Evolutionary conservation across 1,140 invertebrate species (phyloP), one percentile per base, ranked within the genome.

Genomic region (Leptopilina boulardi): DNA sequence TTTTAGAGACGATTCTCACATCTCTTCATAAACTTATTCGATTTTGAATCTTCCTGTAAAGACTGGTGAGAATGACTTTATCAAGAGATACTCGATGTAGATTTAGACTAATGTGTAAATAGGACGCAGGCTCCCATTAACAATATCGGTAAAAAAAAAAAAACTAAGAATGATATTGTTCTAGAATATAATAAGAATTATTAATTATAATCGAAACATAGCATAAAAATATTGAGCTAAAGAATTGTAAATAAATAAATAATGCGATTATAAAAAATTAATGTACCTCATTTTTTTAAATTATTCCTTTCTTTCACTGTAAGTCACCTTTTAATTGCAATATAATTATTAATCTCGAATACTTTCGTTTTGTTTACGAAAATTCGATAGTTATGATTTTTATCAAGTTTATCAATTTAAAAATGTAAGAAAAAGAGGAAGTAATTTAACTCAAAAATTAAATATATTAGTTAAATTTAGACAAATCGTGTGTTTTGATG

Each of bases 171-270:
- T 83, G 80, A 70, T 82, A 80, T 77, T 82, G 84, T 79, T 80
- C 81, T 79, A 73, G 54, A 82, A 75, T 82, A 79, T 82, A 83
- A 76, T 83, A 84, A 80, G 78, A 81, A 77, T 66, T 80, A 74
- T 78, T 77, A 70, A 83, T 80, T 71, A 77, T 81, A 84, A 84
- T 78, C 77, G 71, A 78, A 80, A 76, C 73, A 80, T 84, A 85
- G 78, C 83, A 81, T 81, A 86, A 84, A 6, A 80, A 42, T 77
- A 83, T 21, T 80, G 83, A 81, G 78, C 83, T 82, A 86, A 87
- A 83, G 74, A 85, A 81, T 82, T 81, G 81, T 86, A 84, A 84
- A 85, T 77, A 84, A 84, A 85, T 77, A 87, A 85, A 85, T 80
- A 77, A 80, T 76, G 80, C 71, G 74, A 81, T 80, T 71, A 81